These are phyloP conservation scores for Malthinus flaveolus DNA, from an alignment of 2,888 invertebrate species.

Conservation along the genomic window DNA sequence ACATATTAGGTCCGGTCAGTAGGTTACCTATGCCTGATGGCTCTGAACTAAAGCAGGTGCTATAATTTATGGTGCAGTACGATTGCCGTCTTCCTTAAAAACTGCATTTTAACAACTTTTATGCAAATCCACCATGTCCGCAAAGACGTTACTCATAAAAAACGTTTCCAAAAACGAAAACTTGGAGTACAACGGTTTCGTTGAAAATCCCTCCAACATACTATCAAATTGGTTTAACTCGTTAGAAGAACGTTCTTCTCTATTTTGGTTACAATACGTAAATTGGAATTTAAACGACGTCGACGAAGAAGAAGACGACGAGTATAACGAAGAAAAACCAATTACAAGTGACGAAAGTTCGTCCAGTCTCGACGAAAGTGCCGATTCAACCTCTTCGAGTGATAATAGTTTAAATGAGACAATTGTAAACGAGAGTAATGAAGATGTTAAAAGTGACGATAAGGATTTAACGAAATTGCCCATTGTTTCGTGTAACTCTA, in stretches of 20 bases:
- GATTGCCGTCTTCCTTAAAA: no score
- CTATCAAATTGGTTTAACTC: constrained; percentile 51
- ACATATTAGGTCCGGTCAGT: constrained; percentile 34
- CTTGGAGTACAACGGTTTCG: constrained; percentile 33
- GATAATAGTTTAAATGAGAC: background rate
- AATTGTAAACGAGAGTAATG: background rate
- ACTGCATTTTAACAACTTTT: no score
- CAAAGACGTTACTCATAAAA: constrained; percentile 38
- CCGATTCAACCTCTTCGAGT: no score
- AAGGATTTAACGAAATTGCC: constrained; percentile 26
- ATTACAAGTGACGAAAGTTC: background rate
- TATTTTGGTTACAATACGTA: constrained; percentile 50
- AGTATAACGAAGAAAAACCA: background rate
- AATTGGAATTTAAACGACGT: constrained; percentile 24
- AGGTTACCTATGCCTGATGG: constrained; percentile 42
- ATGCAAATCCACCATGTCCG: constrained; percentile 34
- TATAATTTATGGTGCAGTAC: constrained; percentile 7
- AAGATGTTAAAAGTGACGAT: background rate
- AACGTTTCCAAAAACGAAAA: constrained; percentile 31
- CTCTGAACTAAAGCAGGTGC: constrained; percentile 33
- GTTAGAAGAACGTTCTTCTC: constrained; percentile 48
- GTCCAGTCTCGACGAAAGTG: no score
- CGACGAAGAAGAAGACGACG: constrained; percentile 19
- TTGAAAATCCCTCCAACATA: constrained; percentile 36
- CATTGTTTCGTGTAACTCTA: constrained; percentile 49